Percentiles rank a stretch among this genome's conserved stretches.
phyloP scores from a whole-genome alignment of 2,797 vertebrate species.

The Halcyon badia region DNA sequence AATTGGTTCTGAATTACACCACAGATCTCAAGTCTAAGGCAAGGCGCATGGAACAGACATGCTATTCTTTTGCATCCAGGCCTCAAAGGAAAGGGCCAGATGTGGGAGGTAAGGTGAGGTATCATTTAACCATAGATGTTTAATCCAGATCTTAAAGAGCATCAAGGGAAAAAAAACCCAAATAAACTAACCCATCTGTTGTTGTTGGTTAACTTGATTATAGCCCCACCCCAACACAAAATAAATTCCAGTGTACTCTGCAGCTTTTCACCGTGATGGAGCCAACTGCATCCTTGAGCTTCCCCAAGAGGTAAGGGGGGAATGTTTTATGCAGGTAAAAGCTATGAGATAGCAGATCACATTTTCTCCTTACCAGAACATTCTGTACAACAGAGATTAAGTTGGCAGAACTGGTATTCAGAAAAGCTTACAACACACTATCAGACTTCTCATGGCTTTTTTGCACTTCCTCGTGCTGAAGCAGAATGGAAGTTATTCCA shows the following conservation, averaged over 20 bases:
- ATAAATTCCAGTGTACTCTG: not conserved
- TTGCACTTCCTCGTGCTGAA: not conserved
- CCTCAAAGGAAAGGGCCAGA: conserved; percentile 32
- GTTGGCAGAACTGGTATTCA: not conserved
- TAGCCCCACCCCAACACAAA: not conserved
- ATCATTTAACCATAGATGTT: conserved; percentile 11
- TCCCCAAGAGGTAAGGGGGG: not conserved
- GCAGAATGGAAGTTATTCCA: not conserved
- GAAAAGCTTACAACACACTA: not conserved
- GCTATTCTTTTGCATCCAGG: conserved; percentile 24
- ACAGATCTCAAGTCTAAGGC: not conserved
- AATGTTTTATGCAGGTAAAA: not conserved
- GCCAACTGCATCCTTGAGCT: not conserved
- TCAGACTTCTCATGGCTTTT: not conserved
- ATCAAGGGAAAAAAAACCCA: not conserved
- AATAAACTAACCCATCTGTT: conserved; percentile 30
- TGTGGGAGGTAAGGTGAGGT: conserved; percentile 25
- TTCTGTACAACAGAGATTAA: not conserved
- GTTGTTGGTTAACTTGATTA: not conserved
- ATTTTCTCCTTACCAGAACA: not conserved
- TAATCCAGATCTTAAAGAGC: not conserved
- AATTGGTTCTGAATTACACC: not conserved
- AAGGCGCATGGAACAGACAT: not conserved
- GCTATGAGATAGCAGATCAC: rapidly evolving
- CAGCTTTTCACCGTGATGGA: not conserved